Evolutionary conservation across 2,797 vertebrate genomes (phyloP), one percentile per base, ranked within the genome.

Genomic region (Centroberyx gerrardi): DNA sequence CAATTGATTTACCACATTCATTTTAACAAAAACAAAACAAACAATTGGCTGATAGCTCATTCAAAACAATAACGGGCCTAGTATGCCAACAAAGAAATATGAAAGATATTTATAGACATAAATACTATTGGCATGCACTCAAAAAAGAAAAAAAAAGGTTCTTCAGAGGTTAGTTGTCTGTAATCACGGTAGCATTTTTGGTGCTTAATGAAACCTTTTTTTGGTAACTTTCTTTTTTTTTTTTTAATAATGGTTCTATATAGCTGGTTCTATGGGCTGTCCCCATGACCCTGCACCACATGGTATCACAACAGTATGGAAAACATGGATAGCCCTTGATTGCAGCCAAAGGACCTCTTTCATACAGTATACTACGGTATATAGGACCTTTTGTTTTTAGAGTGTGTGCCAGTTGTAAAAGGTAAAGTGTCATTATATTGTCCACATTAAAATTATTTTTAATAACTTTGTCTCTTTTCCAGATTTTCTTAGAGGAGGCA

Each of bases 391-490:
- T 69, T 81, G 88, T 76, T 88, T 68, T 74, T 56, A 69, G 44
- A 46, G 31, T 86, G 78, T 86, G 81, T 86, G 77, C 55, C 71
- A 80, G 69, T 81, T 88, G 69, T 80, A 82, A 80, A 78, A 68
- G 59, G 55, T 87, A 18, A 80, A 63, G 63, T 84, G 65, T 80
- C 70, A 86, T 89, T 80, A 87, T 87, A 87, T 22, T 80, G 84
- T 90, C 80, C 67, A 73, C 72, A 88, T 91, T 89, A 88, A 85
- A 89, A 84, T 13, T 74, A 82, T 87, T 90, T 91, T 83, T 69
- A 88, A 88, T 81, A 87, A 81, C 82, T 76, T 15, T 69, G 62
- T 75, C 64, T 80, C 31, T 52, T 76, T 55, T 51, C 42, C 31
- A 75, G 44, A 17, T 22, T 58, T 65, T 48, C 33, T 74, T 69